Conservation (phyloP, 2,888 invertebrate genomes). For the Drosophila lacicola region DNA sequence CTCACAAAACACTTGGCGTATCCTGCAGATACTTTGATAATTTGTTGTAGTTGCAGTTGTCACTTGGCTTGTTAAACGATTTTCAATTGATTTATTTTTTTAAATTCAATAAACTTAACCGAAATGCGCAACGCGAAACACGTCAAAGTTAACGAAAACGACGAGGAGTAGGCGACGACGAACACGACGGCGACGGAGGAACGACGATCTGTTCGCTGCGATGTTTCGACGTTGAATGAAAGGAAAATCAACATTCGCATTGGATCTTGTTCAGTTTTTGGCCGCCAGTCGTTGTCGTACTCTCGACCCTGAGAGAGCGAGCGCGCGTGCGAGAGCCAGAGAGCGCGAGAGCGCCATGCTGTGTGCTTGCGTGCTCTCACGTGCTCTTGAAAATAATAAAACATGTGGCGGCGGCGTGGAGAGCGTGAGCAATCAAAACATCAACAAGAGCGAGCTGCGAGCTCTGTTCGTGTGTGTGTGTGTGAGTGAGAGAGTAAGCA, state of each 20-base stretch:
- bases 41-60: conserved; percentile 17
- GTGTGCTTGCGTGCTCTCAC: conserved; percentile 34
- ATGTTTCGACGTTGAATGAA: conserved; percentile 83
- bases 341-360: conserved; percentile 17
- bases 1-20: conserved; percentile 24
- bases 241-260: conserved; percentile 84
- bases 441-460: conserved; percentile 44
- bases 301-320: conserved; percentile 52
- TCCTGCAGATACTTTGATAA: conserved; percentile 13
- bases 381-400: conserved; percentile 63
- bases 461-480: neutral
- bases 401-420: conserved; percentile 44
- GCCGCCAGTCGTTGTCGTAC: conserved; percentile 46
- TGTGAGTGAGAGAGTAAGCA: conserved; percentile 8
- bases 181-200: conserved; percentile 46
- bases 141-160: conserved; percentile 20
- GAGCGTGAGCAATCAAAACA: conserved; percentile 52
- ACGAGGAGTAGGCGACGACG: conserved; percentile 22
- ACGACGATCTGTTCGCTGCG: conserved; percentile 82
- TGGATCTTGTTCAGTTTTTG: conserved; percentile 84
- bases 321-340: conserved; percentile 2
- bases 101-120: conserved; percentile 2
- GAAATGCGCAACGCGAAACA: conserved; percentile 25
- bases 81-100: neutral
- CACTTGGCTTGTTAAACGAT: conserved; percentile 13